Base-by-base conservation (phyloP, 2,113 vertebrate species). In the Mus pahari region DNA sequence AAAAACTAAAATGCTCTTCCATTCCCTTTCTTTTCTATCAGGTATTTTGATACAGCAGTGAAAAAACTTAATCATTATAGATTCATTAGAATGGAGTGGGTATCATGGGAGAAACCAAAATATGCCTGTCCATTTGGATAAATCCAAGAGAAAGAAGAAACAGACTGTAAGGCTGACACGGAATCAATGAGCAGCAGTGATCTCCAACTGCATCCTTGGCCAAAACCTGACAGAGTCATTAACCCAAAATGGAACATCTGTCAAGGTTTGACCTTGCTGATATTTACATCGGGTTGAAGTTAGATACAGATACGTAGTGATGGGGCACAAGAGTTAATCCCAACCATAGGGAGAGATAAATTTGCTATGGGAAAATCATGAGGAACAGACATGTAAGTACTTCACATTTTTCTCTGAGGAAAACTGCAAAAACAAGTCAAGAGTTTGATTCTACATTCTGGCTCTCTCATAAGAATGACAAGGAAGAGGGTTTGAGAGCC, bases 181-280 rank as follows among this genome's bases (percentile, higher is more conserved):
- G 66, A 74, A 75, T 87, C 87, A 92, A 79, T 28, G 24, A 5
- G 31, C 3, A 71, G 42, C 22, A 60, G 58, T 33, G 70, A 79
- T 17, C 33, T 11, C 60, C 89, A 91, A 75, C n/a, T 50, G 55
- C n/a, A 84, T 60, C 74, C 62, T 24, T 81, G 3, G 89, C 48
- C n/a, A 79, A 89, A 62, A 68, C 33, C 53, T 71, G 84, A 87
- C 78, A 73, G 83, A 84, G 62, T 90, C 84, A 87, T 90, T 95
- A 91, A 39, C 71, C 93, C 83, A 60, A 66, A 79, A 48, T 1
- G 14, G 73, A 95, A 92, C 90, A 94, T 73, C 90, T 96, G 95
- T 95, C 92, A 88, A 92, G 74, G 13, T 90, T 82, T 93, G 92
- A 95, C 84, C 92, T 97, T 88, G 96, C 62, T n/a, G 50, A 50